Base-by-base conservation (phyloP, 35 echinoderm and acorn worm genomes). In the Eucidaris tribuloides region DNA sequence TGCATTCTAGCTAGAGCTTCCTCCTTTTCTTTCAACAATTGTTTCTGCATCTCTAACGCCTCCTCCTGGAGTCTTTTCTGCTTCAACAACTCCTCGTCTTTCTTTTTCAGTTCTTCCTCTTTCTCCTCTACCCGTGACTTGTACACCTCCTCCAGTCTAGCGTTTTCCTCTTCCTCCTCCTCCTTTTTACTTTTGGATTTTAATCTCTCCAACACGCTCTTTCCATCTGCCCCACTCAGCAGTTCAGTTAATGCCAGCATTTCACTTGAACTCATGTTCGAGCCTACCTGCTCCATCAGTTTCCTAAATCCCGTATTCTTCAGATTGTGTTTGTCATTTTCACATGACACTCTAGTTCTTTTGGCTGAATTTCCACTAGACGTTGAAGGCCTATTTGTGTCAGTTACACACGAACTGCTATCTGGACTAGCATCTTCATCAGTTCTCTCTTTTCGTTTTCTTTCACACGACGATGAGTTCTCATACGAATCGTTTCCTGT, bases 61-160 rank as follows among this genome's bases (percentile, higher is more conserved):
- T 92, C 94, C 58, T 92, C 62, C 38, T 97, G 94, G 33, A 49
- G 52, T 45, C 81, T 74, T 29, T 86, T 48, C 33, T 92, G 85
- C 44, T 92, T 68, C 65, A 91, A 46, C 55, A 97, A 76, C 33
- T 84, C 55, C 2, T 82, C 45, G 42, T 92, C 90, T 68, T 87
- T 86, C 64, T 87, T 77, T 32, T 79, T 45, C 24, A 92, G 49
- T 41, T 92, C 58, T 54, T 79, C 72, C 34, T 86, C 90, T 30
- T 87, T 79, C 46, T 92, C 77, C 64, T 87, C 77, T 19, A 80
- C 66, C 28, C 82, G 42, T 25, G 83, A 83, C 65, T 87, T 86
- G 45, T 93, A 82, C 61, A 81, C 83, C 58, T 90, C 83, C 49
- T 83, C 44, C 23, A 92, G 81, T 25, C 48, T 89, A 11, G 35